Conservation (phyloP, 37 sponge, comb jelly and placozoan species). For the Halichondria panicea region DNA sequence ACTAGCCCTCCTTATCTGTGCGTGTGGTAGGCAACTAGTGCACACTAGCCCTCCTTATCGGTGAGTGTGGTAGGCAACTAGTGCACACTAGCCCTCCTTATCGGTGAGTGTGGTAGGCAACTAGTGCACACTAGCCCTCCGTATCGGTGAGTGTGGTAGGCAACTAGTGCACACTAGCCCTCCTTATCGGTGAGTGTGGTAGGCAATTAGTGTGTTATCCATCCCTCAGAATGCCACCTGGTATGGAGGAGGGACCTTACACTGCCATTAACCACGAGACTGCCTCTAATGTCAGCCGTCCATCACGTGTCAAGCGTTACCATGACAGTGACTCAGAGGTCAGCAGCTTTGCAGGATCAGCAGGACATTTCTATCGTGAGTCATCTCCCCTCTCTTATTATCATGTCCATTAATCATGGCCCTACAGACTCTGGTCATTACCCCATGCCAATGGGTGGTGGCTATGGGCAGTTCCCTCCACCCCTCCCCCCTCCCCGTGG, state of each 20-base stretch:
- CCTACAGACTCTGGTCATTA: no score
- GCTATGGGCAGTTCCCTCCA: background rate
- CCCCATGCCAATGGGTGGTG: no score
- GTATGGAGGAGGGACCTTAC: conserved; percentile 17
- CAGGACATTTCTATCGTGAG: background rate
- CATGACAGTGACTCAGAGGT: conserved; percentile 56
- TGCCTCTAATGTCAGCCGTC: conserved; percentile 43
- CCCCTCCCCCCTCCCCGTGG: background rate
- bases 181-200: conserved; percentile 10
- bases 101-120: background rate
- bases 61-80: background rate
- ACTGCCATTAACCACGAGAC: conserved; percentile 27
- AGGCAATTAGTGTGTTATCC: no score
- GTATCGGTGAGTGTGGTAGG: background rate
- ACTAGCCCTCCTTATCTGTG: background rate
- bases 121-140: background rate
- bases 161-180: background rate
- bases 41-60: background rate
- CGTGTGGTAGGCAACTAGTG: background rate
- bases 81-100: no score
- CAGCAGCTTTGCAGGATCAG: conserved; percentile 22
- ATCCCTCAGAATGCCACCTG: background rate
- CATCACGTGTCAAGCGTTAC: conserved; percentile 39
- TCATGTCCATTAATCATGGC: no score
- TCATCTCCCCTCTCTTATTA: background rate